Conservation (phyloP, 2,113 vertebrate genomes). For the Centropus bengalensis region DNA sequence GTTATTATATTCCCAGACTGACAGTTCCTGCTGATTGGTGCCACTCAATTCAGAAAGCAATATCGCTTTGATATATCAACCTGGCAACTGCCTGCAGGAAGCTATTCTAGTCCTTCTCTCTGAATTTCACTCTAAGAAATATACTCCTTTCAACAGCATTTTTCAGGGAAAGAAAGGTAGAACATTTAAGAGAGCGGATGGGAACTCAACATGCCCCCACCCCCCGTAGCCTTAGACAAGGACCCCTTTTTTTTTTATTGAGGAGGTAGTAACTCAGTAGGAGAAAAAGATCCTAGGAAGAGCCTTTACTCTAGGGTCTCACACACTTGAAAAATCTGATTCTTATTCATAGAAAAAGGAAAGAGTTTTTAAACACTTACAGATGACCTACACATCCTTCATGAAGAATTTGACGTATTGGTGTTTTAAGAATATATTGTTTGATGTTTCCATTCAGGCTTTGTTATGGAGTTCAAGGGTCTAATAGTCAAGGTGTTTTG, state of each 20-base stretch:
- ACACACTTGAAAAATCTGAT: constrained; percentile 10
- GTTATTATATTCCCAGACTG: constrained; percentile 63
- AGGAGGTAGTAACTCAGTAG: constrained; percentile 51
- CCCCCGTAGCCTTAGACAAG: constrained; percentile 18
- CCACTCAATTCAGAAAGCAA: constrained; percentile 67
- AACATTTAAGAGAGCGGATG: constrained; percentile 44
- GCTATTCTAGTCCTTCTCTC: constrained; percentile 62
- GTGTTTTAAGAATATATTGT: not conserved
- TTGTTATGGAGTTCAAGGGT: constrained; percentile 1
- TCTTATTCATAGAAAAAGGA: not conserved
- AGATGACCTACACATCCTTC: not conserved
- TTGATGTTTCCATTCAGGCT: constrained; percentile 37
- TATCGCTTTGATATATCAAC: constrained; percentile 54
- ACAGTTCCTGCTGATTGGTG: constrained; percentile 67
- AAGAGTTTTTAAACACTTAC: not conserved
- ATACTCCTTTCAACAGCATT: constrained; percentile 37
- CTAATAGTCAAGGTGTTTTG: not conserved
- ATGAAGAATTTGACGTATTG: constrained; percentile 9
- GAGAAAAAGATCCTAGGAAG: constrained; percentile 18
- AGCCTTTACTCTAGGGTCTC: constrained; percentile 27
- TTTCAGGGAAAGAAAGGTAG: constrained; percentile 36
- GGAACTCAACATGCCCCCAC: constrained; percentile 19
- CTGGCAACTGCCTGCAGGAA: constrained; percentile 63
- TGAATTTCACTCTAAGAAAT: constrained; percentile 52
- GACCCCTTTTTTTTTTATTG: constrained; percentile 52